Base-by-base conservation (phyloP, 2,888 invertebrate species). In the Malacosoma neustria region DNA sequence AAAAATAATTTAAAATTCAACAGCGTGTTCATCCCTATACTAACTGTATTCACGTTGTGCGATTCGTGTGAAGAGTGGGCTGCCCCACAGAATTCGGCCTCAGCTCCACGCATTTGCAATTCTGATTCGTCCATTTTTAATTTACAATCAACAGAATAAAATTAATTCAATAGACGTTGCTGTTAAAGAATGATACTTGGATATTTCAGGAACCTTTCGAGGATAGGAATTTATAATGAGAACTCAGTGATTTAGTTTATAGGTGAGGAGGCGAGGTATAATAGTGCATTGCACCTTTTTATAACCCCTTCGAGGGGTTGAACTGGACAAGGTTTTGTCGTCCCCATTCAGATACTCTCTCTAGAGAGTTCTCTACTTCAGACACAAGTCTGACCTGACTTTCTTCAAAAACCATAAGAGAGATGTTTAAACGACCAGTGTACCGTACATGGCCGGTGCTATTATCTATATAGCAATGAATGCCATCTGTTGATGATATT, bases 61-160 rank as follows among this genome's bases (percentile, higher is more conserved):
- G 47, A 51, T 46, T 48, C 54, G 52, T 53, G 55, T 49, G 48
- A 47, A 53, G 57, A 48, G 22, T 22, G 22, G 22, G 22, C 22
- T 7, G 22, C 42, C 45, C 48, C 47, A 48, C 51, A 44, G 54
- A 54, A 54, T 54, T 46, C 42, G 55, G 29, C 43, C 48, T 38
- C 49, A 47, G 44, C 45, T 43, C 42, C 37, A 34, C 42, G 39
- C 48, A 79, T 80, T 79, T 72, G 73, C 77, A 80, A 66, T 74
- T 66, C 76, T 72, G 64, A 79, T 74, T 48, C 48, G 46, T 58
- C 63, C 65, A 61, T 74, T 76, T 75, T 71, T 74, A 75, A 76
- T 77, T 76, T 68, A 77, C 74, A 77, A 80, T 80, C 75, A 76
- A 77, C 75, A 70, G 67, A 69, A 72, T 68, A 65, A 73, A 77